Conservation (phyloP, 2,888 invertebrate species). For the Eulithis testata region DNA sequence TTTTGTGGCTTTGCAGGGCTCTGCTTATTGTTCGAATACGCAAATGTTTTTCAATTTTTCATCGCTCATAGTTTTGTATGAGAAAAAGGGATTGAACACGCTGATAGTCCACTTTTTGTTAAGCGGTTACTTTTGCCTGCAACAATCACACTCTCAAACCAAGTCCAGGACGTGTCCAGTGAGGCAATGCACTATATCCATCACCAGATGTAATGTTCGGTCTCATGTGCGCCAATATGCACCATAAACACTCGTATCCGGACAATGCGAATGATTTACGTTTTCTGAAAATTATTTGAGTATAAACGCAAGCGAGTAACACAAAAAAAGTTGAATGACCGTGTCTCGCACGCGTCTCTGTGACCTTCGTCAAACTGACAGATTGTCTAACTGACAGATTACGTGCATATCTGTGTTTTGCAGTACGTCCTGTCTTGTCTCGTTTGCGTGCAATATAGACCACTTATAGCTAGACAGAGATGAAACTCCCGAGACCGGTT, state of each 20-base stretch:
- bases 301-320: conserved; percentile 3
- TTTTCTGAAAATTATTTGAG: no score
- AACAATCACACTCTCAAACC: no score
- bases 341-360: conserved; percentile 73
- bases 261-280: no score
- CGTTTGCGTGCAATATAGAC: background rate
- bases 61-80: background rate
- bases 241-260: no score
- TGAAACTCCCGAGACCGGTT: background rate
- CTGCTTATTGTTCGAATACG: conserved; percentile 9
- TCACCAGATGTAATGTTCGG: no score
- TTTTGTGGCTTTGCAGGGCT: conserved; percentile 30
- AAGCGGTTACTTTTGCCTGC: no score
- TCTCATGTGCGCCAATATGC: no score
- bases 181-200: no score
- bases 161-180: no score
- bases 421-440: conserved; percentile 52
- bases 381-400: conserved; percentile 73
- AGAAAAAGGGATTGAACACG: no score
- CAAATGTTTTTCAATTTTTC: background rate
- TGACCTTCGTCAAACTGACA: conserved; percentile 83
- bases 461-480: background rate
- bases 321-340: conserved; percentile 58
- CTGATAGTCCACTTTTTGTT: no score
- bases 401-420: conserved; percentile 72